Conservation (phyloP, 2,888 invertebrate species). For the Cybosia mesomella region DNA sequence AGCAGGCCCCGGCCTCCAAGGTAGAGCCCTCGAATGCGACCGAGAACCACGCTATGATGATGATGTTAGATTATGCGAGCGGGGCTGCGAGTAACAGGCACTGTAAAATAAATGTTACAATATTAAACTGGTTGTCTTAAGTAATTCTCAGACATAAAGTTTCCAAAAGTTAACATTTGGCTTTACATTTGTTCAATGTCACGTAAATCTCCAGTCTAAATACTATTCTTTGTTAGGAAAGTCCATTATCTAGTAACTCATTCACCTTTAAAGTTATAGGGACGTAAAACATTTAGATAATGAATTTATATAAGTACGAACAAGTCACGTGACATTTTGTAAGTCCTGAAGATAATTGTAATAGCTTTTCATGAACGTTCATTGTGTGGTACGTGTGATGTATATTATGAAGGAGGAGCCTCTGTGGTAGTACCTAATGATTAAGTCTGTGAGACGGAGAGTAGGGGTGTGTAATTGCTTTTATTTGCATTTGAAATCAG, state of each 20-base stretch:
- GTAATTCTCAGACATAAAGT: neutral
- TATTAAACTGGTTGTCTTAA: neutral
- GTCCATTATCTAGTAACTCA: constrained; percentile 3
- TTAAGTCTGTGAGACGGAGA: neutral
- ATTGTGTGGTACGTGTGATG: constrained; percentile 8
- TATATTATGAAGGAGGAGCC: neutral
- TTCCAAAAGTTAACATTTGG: neutral
- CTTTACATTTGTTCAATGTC: neutral
- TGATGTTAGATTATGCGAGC: too few species aligned
- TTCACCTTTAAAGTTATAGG: constrained; percentile 8
- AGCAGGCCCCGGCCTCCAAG: too few species aligned
- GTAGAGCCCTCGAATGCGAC: too few species aligned
- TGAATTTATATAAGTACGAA: constrained; percentile 9
- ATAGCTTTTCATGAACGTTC: constrained; percentile 13
- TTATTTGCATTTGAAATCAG: neutral
- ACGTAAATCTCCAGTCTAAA: neutral
- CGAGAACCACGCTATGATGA: too few species aligned
- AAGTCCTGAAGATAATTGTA: constrained; percentile 9
- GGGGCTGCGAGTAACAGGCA: too few species aligned
- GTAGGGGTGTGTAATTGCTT: neutral
- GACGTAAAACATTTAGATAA: constrained; percentile 5
- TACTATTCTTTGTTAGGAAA: neutral
- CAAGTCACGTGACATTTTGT: constrained; percentile 9
- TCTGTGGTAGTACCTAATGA: neutral
- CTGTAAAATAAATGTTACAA: too few species aligned